Evolutionary conservation across 2,797 vertebrate species (phyloP), one percentile per base, ranked within the genome.

Genomic region (Muscicapa comitata): DNA sequence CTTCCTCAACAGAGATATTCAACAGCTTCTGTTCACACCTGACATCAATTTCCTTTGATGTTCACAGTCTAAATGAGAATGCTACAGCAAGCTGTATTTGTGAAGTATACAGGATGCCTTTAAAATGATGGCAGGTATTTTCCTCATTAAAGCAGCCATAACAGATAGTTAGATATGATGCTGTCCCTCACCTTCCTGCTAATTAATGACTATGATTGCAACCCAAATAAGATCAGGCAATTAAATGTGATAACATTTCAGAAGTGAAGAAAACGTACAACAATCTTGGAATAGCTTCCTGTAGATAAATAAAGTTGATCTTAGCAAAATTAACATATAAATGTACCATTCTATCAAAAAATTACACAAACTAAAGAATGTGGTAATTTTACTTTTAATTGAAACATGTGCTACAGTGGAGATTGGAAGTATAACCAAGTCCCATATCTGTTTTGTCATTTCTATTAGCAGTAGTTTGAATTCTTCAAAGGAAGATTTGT

Each of bases 211-310:
- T 98, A 98, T 98, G 98, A 99, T 98, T 98, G 97, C 98, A 98
- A 98, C 98, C 98, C 98, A 98, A 98, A 98, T 98, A 98, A 98
- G 98, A 98, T 98, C 97, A 98, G 96, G 98, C 98, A 99, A 99
- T 99, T 99, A 99, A 98, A 99, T 97, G 98, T 98, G 98, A 98
- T 99, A 99, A 98, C 98, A 98, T 98, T 98, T 98, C 98, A 98
- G 97, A 98, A 98, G 98, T 96, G 92, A 98, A 95, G 97, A 98
- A 98, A 97, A 97, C 93, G 97, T 98, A 98, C 97, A 98, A 97
- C 96, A 96, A 96, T 98, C 97, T 97, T 97, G 74, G 93, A 98
- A 97, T 97, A 96, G 96, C 95, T 98, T 97, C 96, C 97, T 97
- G 94, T 94, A 94, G 91, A 98, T 98, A 98, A 98, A 98, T 98